These are phyloP conservation scores for Cavia aperea DNA, from an alignment of 2,113 vertebrate genomes.

Conservation along the genomic window DNA sequence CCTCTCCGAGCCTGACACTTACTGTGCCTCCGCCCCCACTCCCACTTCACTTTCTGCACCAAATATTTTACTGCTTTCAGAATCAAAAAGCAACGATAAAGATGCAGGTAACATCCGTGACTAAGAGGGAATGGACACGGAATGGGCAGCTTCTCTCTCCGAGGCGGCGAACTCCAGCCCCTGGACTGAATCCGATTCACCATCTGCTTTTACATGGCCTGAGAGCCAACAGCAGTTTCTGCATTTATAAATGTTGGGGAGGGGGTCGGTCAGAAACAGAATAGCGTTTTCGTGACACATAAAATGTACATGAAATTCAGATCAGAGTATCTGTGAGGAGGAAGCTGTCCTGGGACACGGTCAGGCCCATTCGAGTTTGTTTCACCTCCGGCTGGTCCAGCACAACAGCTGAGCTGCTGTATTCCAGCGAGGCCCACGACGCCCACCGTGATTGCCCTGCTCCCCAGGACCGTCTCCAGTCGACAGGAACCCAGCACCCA, in stretches of 20 bases:
- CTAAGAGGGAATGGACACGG: background rate
- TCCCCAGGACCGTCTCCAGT: rapidly evolving
- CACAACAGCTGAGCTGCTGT: background rate
- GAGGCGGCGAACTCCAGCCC: background rate
- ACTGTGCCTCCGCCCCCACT: rapidly evolving
- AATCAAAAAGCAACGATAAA: background rate
- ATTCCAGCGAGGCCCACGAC: background rate
- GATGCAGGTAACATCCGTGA: background rate
- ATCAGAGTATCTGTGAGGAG: slow-evolving; percentile 33
- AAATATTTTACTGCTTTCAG: background rate
- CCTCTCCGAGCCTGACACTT: background rate
- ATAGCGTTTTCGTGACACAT: background rate
- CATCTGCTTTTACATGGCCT: background rate
- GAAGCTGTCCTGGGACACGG: slow-evolving; percentile 35
- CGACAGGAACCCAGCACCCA: rapidly evolving
- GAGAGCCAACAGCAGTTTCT: background rate
- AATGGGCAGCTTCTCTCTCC: rapidly evolving
- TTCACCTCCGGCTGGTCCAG: background rate
- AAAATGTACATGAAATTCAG: slow-evolving; percentile 19
- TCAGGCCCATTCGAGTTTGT: background rate
- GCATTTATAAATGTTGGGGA: background rate
- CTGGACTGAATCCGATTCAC: background rate
- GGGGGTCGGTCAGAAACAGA: background rate
- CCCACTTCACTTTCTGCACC: background rate
- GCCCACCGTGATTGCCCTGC: background rate